Percentiles rank a stretch among this genome's conserved stretches.
These are phyloP conservation scores for Odontophorus gujanensis DNA, from an alignment of 2,113 vertebrate species.

Conservation along the genomic window DNA sequence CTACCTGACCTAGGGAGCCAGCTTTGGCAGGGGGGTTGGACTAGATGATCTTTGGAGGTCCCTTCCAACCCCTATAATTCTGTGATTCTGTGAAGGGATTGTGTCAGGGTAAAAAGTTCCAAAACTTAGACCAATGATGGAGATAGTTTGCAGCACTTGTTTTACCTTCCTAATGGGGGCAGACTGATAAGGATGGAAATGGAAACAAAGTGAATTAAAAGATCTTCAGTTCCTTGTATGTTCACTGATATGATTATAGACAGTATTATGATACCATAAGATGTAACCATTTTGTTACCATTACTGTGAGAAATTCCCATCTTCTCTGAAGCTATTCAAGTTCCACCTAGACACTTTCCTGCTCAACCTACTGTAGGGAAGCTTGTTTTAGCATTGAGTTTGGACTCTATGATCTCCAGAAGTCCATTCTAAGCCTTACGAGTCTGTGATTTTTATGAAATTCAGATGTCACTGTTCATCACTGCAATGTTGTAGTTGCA, in stretches of 20 bases:
- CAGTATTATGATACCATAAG: neutral
- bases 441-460: no score
- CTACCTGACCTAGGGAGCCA: no score
- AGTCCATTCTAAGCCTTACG: no score
- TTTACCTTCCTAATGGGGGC: neutral
- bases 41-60: no score
- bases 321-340: no score
- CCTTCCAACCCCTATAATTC: no score
- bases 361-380: no score
- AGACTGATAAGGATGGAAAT: neutral
- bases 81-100: no score
- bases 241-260: neutral
- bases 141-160: neutral
- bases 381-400: no score
- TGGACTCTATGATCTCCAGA: no score
- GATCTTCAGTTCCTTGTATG: neutral
- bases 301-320: neutral
- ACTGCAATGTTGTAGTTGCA: neutral
- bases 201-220: neutral
- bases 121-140: neutral
- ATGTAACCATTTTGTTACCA: neutral
- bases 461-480: rapidly evolving
- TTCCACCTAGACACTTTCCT: no score
- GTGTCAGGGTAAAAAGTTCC: neutral
- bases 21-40: no score